Conservation (phyloP, 2,113 vertebrate species). For the Sphaerodactylus townsendi region DNA sequence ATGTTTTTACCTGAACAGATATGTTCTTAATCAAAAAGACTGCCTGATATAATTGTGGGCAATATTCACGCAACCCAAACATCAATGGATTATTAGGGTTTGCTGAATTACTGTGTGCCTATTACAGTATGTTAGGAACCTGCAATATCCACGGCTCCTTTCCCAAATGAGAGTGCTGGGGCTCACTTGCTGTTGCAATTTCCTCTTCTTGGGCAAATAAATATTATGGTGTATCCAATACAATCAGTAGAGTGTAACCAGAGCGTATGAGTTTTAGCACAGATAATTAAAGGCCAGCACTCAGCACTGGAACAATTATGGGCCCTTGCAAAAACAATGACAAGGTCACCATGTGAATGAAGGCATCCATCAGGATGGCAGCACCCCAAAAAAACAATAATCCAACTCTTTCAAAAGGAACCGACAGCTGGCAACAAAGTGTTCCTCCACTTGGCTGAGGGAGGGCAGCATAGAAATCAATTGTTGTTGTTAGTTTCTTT, state of each 20-base stretch:
- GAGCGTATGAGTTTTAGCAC: constrained; percentile 67
- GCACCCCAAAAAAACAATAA: constrained; percentile 62
- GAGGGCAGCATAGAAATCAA: too few species aligned
- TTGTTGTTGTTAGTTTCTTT: constrained; percentile 18
- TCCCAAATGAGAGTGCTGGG: constrained; percentile 61
- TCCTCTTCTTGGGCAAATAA: constrained; percentile 66
- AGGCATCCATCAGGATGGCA: constrained; percentile 56
- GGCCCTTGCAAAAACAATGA: constrained; percentile 66
- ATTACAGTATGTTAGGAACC: constrained; percentile 72
- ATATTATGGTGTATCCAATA: constrained; percentile 75
- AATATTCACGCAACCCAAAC: constrained; percentile 49
- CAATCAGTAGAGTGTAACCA: constrained; percentile 74
- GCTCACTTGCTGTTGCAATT: constrained; percentile 65
- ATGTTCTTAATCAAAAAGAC: constrained; percentile 55
- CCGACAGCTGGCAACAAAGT: constrained; percentile 27
- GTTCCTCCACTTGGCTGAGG: constrained; percentile 19
- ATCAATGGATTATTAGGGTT: constrained; percentile 51
- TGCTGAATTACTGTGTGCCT: constrained; percentile 68
- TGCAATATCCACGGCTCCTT: constrained; percentile 71
- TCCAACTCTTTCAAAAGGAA: constrained; percentile 48
- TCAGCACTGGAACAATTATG: constrained; percentile 74
- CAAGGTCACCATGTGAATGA: constrained; percentile 63
- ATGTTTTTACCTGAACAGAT: constrained; percentile 58
- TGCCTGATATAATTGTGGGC: constrained; percentile 51
- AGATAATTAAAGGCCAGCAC: constrained; percentile 81